Base-by-base conservation (phyloP, 1,140 invertebrate species). In the Drosophila sp. region DNA sequence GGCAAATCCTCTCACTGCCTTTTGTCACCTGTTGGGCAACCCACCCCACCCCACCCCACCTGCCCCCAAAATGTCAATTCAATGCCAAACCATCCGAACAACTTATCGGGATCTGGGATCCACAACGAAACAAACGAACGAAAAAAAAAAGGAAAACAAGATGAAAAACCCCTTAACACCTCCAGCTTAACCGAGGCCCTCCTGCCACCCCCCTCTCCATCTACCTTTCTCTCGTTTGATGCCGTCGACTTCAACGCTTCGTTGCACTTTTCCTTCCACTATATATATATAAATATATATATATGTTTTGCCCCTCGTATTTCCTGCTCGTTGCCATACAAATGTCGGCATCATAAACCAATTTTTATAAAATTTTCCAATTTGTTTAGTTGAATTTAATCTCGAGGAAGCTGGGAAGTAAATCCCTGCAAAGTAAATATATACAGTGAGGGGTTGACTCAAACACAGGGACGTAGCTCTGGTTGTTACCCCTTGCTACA, bases 351-450 rank as follows among this genome's bases (percentile, higher is more conserved):
- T 89, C 85, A 89, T 89, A 89, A 89, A 89, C 84, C 84, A 89
- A 90, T 89, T 89, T 89, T 80, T 80, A 78, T 70, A 79, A 84
- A 89, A 90, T 89, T 87, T 82, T 75, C 80, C 84, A 89, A 89
- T 89, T 89, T 89, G 84, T 90, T 89, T 89, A 80, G 85, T 70
- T 72, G 80, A 76, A 84, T 84, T 80, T 84, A 78, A 80, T 79
- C 66, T 64, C 10, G 58, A 7, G 27, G 60, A 33, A 11, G 57
- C 29, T 25, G 29, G 27, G 41, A 30, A 10, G 25, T 41, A 79
- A 83, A 67, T 80, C 78, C 68, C 44, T 55, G 67, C 68, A 56
- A 86, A 38, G 35, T 38, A 38, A 38, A 38, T 38, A 38, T 3
- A 38, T 11, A 38, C 10, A 38, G 35, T 38, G 35, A 38, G 35